Percentiles rank a stretch among this genome's conserved stretches.
phyloP scores from a whole-genome alignment of 2,797 vertebrate genomes.

The Crax fasciolata region DNA sequence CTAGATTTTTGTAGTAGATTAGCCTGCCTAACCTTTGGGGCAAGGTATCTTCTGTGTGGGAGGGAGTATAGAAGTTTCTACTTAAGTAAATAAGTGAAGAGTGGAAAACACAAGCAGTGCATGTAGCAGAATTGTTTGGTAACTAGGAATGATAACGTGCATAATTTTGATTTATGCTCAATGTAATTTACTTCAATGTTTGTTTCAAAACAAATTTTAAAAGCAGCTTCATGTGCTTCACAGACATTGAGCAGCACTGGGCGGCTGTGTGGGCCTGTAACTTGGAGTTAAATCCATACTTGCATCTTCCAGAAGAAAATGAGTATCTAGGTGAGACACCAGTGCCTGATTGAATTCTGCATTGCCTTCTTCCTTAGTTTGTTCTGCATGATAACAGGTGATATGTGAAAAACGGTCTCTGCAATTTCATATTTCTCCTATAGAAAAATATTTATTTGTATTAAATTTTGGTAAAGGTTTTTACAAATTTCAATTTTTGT shows the following conservation, averaged over 20 bases:
- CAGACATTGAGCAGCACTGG: constrained; percentile 88
- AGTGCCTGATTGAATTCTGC: background rate
- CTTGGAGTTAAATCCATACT: constrained; percentile 85
- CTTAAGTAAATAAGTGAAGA: background rate
- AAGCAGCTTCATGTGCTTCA: background rate
- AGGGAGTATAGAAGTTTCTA: background rate
- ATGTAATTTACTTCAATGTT: background rate
- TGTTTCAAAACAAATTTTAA: background rate
- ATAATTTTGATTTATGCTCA: background rate
- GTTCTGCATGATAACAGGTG: background rate
- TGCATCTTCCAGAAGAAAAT: constrained; percentile 90
- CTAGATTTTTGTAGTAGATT: background rate
- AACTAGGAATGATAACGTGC: background rate
- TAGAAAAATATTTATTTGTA: background rate
- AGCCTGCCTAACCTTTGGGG: background rate
- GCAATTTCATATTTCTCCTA: background rate
- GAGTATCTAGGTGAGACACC: constrained; percentile 87
- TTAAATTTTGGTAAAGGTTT: background rate
- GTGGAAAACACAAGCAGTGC: background rate
- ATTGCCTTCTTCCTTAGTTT: background rate
- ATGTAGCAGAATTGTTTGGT: background rate
- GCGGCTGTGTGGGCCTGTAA: constrained; percentile 83
- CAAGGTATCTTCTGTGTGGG: background rate
- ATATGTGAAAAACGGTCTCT: background rate
- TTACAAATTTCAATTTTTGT: background rate